A percentile compares a stretch with the other conserved stretches of the same genome.
phyloP scores from a whole-genome alignment of 2,888 invertebrate genomes.

The Chironomus tentans region DNA sequence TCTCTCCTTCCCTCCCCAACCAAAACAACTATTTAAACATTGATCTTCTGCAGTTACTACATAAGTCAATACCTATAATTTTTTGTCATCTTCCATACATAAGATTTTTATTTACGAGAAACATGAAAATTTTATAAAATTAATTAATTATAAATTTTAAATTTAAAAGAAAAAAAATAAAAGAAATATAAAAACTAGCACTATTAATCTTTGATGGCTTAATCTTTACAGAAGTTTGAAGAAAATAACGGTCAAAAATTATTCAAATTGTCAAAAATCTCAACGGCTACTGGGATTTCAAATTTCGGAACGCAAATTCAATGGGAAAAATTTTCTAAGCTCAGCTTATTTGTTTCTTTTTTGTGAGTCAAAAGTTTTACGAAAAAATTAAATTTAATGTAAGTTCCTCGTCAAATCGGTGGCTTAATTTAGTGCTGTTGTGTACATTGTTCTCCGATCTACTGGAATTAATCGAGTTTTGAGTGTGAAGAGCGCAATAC shows the following conservation, averaged over 20 bases:
- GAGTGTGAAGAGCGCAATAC: background rate
- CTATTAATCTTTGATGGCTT: too few relatives aligned
- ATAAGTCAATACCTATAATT: background rate
- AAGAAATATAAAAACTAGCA: too few relatives aligned
- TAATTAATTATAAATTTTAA: background rate
- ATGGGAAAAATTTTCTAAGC: too few relatives aligned
- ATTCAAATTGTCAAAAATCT: background rate
- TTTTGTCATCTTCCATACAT: background rate
- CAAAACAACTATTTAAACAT: background rate
- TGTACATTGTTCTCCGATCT: too few relatives aligned
- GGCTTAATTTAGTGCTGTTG: background rate
- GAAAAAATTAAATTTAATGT: conserved; percentile 5
- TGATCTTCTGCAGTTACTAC: background rate
- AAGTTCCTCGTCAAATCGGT: background rate
- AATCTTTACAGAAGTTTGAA: too few relatives aligned
- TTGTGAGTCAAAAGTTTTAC: too few relatives aligned
- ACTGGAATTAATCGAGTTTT: background rate
- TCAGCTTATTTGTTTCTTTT: too few relatives aligned
- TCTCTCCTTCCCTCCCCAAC: too few relatives aligned
- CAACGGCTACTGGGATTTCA: background rate
- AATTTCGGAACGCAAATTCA: too few relatives aligned
- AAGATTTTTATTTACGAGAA: conserved; percentile 4
- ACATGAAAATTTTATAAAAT: background rate
- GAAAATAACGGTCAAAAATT: background rate
- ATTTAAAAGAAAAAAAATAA: background rate